Conservation (phyloP, 2,113 vertebrate genomes). For the Platysteira castanea region DNA sequence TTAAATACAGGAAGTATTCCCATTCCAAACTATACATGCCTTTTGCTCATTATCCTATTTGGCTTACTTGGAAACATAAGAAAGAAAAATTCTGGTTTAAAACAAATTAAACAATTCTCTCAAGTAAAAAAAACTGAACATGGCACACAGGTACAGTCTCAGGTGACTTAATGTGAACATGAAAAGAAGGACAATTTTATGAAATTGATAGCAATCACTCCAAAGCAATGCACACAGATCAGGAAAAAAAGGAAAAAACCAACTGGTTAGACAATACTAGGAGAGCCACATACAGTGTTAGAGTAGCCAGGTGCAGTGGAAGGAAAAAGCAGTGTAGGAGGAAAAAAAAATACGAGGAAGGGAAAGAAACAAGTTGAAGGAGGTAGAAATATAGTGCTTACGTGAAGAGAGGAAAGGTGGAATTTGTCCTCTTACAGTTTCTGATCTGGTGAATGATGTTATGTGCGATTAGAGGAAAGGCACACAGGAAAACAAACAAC, state of each 20-base stretch:
- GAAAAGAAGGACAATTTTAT: background rate
- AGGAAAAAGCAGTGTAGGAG: background rate
- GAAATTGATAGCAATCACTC: background rate
- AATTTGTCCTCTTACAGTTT: slow-evolving; percentile 68
- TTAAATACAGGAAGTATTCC: background rate
- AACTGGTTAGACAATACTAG: background rate
- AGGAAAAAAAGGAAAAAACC: background rate
- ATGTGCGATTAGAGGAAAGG: slow-evolving; percentile 64
- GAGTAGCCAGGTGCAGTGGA: background rate
- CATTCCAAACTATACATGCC: background rate
- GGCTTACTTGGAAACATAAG: background rate
- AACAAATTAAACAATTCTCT: background rate
- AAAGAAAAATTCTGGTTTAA: background rate
- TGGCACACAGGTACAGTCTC: background rate
- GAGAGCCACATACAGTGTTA: background rate
- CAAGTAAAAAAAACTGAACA: background rate
- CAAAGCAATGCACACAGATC: slow-evolving; percentile 5
- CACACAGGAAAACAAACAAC: slow-evolving; percentile 48
- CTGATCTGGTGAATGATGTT: slow-evolving; percentile 69
- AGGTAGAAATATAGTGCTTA: slow-evolving; percentile 65
- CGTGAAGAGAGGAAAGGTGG: slow-evolving; percentile 64
- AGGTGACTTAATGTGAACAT: background rate
- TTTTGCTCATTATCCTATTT: background rate
- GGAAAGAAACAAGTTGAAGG: slow-evolving; percentile 10
- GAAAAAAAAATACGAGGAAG: background rate